phyloP scores from a whole-genome alignment of 2,797 vertebrate species.

The Lemur catta region DNA sequence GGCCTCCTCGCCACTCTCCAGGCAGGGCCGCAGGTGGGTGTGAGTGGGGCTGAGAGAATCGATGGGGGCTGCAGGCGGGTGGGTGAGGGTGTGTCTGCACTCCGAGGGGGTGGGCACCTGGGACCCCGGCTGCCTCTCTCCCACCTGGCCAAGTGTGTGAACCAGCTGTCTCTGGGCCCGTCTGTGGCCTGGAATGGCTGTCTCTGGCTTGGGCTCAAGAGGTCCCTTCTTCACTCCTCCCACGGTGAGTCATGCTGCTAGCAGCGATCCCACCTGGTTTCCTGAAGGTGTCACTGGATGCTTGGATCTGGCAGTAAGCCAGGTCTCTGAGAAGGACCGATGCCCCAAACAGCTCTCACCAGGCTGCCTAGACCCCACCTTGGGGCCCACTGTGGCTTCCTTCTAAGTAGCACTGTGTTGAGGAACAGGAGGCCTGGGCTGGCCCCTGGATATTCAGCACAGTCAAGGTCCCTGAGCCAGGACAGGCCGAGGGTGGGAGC shows the following conservation, averaged over 20 bases:
- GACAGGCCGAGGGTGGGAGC: not conserved
- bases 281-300: not conserved
- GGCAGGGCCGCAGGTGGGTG: not conserved
- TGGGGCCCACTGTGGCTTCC: not conserved
- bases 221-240: not conserved
- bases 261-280: not conserved
- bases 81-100: not conserved
- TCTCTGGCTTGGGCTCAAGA: not conserved
- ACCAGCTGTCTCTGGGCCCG: not conserved
- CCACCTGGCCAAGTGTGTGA: not conserved
- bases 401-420: not conserved
- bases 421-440: not conserved
- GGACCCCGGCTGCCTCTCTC: not conserved
- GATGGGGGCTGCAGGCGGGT: fast-evolving
- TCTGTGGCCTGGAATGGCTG: not conserved
- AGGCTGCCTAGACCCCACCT: not conserved
- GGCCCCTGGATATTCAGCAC: not conserved
- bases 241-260: not conserved
- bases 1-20: not conserved
- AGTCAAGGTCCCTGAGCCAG: not conserved
- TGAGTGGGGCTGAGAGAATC: not conserved
- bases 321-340: not conserved
- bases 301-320: not conserved
- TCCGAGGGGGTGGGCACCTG: too few species aligned
- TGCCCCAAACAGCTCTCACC: not conserved